Percentiles rank a stretch among this genome's conserved stretches.
Conservation (phyloP, 2,797 vertebrate genomes). For the Thaleichthys pacificus region DNA sequence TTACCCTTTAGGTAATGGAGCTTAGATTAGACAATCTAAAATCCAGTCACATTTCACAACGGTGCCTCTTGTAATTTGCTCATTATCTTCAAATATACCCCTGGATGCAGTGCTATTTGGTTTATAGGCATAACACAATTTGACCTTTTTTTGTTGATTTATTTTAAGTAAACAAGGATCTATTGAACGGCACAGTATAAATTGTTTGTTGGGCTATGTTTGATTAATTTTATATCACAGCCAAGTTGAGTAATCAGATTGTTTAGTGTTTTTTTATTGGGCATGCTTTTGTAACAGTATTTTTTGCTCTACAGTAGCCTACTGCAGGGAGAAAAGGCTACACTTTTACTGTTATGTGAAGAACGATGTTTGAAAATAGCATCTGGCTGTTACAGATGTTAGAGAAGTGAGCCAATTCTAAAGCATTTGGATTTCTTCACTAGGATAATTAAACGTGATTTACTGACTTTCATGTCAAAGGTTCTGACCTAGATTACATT, state of each 20-base stretch:
- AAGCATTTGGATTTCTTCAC: no score
- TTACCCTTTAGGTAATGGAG: conserved; percentile 38
- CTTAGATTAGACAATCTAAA: conserved; percentile 24
- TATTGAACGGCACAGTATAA: conserved; percentile 24
- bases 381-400: no score
- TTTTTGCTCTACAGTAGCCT: no score
- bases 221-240: conserved; percentile 20
- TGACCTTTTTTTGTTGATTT: conserved; percentile 13
- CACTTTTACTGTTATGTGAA: no score
- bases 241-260: conserved; percentile 3
- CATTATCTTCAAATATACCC: conserved; percentile 26
- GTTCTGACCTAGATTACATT: no score
- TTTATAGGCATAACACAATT: conserved; percentile 24
- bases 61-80: conserved; percentile 25
- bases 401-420: no score
- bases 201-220: conserved; percentile 11
- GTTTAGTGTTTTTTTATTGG: not conserved
- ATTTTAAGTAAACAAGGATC: conserved; percentile 20
- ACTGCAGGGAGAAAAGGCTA: no score
- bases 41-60: conserved; percentile 22
- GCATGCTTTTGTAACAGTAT: no score
- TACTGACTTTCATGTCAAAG: no score
- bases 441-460: no score
- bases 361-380: no score
- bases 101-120: conserved; percentile 21